Conservation (phyloP, 2,113 vertebrate species). For the Dicrurus megarhynchus region DNA sequence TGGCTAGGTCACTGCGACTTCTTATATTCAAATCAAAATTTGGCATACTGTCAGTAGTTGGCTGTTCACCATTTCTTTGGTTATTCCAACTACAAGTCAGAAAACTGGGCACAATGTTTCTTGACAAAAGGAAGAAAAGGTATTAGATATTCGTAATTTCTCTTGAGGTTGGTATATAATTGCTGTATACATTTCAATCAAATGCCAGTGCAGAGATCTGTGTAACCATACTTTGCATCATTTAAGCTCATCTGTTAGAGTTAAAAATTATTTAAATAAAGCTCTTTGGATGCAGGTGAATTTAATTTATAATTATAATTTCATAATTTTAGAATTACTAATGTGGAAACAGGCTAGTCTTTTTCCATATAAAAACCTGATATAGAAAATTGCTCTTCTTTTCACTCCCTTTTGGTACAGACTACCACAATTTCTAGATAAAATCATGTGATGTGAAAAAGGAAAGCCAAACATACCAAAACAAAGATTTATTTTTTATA, state of each 20-base stretch:
- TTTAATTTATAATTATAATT: background rate
- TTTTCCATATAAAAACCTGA: background rate
- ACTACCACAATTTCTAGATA: background rate
- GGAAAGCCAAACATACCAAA: background rate
- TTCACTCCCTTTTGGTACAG: background rate
- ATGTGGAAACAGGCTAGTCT: background rate
- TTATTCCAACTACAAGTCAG: background rate
- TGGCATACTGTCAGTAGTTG: background rate
- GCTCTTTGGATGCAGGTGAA: background rate
- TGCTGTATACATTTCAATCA: background rate
- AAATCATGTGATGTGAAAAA: background rate
- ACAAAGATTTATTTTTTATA: background rate
- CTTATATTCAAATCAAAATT: background rate
- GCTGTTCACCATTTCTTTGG: background rate
- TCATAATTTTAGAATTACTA: background rate
- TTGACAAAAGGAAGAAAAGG: background rate
- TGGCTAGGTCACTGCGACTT: background rate
- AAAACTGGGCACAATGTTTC: background rate
- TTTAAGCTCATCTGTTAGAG: background rate
- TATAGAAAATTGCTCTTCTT: background rate
- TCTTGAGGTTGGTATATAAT: background rate
- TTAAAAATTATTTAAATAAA: background rate
- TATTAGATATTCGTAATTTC: background rate
- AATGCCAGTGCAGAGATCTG: background rate
- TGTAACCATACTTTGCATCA: background rate